phyloP scores from a whole-genome alignment of 2,113 vertebrate genomes.

The Pelmatolapia mariae region DNA sequence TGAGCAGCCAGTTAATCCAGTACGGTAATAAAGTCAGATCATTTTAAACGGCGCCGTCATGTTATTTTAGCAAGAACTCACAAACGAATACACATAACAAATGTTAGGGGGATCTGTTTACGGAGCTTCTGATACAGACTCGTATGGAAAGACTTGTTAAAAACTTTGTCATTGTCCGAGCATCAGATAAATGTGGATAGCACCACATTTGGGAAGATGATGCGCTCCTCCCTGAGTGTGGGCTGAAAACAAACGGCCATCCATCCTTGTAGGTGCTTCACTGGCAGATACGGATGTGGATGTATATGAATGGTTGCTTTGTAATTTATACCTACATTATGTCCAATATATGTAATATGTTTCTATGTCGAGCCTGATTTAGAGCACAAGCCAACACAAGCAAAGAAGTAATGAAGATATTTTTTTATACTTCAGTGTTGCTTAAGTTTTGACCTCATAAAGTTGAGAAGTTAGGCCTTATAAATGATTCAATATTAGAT shows the following conservation, averaged over 20 bases:
- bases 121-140: rapidly evolving
- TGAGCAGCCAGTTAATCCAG: neutral
- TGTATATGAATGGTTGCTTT: neutral
- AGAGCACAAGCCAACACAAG: neutral
- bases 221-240: neutral
- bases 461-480: neutral
- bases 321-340: neutral
- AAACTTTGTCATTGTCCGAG: neutral
- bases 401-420: neutral
- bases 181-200: neutral
- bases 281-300: neutral
- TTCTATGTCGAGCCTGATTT: neutral
- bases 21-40: neutral
- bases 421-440: neutral
- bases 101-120: neutral
- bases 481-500: neutral
- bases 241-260: neutral
- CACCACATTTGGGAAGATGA: neutral
- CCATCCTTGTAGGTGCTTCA: neutral
- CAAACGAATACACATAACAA: neutral
- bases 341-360: neutral
- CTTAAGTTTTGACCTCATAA: neutral
- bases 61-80: neutral
- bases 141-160: neutral
- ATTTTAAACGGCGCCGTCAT: neutral